These are phyloP conservation scores for Scytalopus superciliaris DNA, from an alignment of 2,113 vertebrate genomes.

Conservation along the genomic window DNA sequence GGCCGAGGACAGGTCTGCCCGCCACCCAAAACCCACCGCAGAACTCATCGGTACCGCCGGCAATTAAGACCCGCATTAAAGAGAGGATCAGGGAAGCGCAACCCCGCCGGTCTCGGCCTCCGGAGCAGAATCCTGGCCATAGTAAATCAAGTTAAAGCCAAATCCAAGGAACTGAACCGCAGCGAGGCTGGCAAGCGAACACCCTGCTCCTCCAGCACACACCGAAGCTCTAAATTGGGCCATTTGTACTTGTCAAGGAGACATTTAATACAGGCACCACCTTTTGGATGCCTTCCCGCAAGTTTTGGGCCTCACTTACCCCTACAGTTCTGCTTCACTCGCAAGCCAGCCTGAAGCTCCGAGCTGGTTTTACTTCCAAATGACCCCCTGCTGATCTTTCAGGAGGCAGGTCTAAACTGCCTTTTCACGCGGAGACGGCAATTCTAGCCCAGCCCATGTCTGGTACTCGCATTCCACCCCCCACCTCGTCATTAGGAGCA, in stretches of 20 bases:
- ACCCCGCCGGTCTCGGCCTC: neutral
- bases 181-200: neutral
- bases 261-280: neutral
- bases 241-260: neutral
- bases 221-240: neutral
- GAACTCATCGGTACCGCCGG: fast-evolving
- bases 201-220: neutral
- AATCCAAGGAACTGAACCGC: neutral
- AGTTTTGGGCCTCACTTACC: neutral
- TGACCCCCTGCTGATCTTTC: neutral
- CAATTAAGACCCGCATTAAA: neutral
- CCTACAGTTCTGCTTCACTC: neutral
- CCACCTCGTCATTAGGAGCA: fast-evolving
- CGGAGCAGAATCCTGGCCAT: neutral
- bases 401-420: neutral
- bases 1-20: neutral
- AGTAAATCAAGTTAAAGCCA: neutral
- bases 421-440: neutral
- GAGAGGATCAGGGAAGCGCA: neutral
- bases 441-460: neutral
- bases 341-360: neutral
- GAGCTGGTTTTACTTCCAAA: neutral
- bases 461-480: fast-evolving
- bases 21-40: neutral
- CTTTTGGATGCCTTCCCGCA: neutral